Evolutionary conservation across 2,888 invertebrate species (phyloP), one percentile per base, ranked within the genome.

Genomic region (Epistrophella euchroma): DNA sequence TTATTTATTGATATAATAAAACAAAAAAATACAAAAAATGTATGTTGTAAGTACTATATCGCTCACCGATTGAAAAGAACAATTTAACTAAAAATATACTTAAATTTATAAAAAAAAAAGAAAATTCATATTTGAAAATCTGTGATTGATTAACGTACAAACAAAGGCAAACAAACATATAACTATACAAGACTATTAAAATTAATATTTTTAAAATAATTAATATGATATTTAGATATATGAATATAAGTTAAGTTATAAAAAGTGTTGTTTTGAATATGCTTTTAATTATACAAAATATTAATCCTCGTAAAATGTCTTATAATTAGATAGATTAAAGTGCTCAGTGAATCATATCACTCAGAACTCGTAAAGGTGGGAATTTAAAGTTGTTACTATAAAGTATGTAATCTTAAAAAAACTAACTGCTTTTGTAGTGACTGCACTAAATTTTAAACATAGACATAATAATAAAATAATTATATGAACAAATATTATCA

Each of bases 61-160:
- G 85, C 85, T 85, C 85, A 85, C 85, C 85, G 85, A 83, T 77
- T 77, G 25, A 77, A 62, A 72, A 60, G 15, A 77, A 85, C 37
- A 58, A 66, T 40, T 66, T 10, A 64, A 50, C 13, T 19, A 32
- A 78, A 70, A 72, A 60, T 58, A 73, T 62, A 77, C 25, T 60
- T 60, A 22, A 60, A 62, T 47, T 68, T 45, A 52, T 64, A 47
- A 45, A 45, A 22, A 45, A 32, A 70, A 45, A 62, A 55, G 43
- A 73, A 60, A 68, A 55, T 68, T 37, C 68, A 70, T 78, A 83
- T 84, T 52, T 80, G 55, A 80, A 80, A 73, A 85, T 80, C 85
- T 85, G 85, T 85, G 85, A 85, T 85, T 85, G 80, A 85, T 85
- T 70, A 85, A 80, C 85, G 85, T 85, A 85, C 85, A 85, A 85